Evolutionary conservation across 30 jellyfish, hydroid and myxozoan species (phyloP).

Genomic region (Sanderia malayensis): DNA sequence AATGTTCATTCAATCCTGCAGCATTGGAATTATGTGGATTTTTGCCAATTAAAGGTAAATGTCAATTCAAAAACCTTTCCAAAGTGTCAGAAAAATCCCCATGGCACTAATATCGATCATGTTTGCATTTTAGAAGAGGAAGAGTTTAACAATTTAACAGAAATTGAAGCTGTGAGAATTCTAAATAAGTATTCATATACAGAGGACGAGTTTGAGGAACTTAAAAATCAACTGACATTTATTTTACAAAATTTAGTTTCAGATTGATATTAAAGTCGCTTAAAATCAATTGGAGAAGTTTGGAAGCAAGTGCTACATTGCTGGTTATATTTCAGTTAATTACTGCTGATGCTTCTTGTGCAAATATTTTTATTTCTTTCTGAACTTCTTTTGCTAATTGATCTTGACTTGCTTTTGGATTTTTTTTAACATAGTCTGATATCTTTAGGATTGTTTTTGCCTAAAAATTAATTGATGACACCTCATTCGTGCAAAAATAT

Average conservation of each 20-base stretch:
- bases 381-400: constrained; percentile 65
- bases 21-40: constrained; percentile 79
- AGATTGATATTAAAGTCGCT: too few species aligned
- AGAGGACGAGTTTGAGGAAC: constrained; percentile 72
- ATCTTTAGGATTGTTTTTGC: constrained; percentile 62
- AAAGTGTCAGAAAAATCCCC: neutral
- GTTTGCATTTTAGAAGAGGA: constrained; percentile 37
- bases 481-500: too few species aligned
- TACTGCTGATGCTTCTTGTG: constrained; percentile 62
- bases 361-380: constrained; percentile 59
- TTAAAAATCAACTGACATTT: constrained; percentile 21
- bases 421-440: constrained; percentile 59
- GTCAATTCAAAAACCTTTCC: neutral
- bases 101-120: neutral
- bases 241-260: neutral
- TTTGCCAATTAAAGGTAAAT: constrained; percentile 84
- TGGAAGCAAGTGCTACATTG: too few species aligned
- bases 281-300: too few species aligned
- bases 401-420: constrained; percentile 73
- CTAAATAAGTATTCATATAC: constrained; percentile 56
- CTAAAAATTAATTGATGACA: constrained; percentile 44
- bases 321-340: too few species aligned
- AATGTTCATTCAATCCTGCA: constrained; percentile 78
- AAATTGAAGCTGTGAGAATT: constrained; percentile 51
- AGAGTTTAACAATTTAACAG: constrained; percentile 70